Evolutionary conservation across 2,888 invertebrate genomes (phyloP), one percentile per base, ranked within the genome.

Genomic region (Bombylius major): DNA sequence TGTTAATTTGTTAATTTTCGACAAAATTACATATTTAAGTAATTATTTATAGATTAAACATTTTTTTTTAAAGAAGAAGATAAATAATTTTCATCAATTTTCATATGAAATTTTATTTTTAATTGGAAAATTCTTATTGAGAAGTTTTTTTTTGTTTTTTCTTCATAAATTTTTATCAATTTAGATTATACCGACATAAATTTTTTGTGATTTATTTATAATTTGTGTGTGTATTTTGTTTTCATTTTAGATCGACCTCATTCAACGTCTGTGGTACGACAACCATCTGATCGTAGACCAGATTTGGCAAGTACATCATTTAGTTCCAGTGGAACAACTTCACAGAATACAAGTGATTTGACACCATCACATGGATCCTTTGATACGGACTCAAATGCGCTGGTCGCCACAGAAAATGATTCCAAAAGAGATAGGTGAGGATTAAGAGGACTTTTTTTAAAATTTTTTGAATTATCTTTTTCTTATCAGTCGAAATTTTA

Each of bases 281-380:
- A 74, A 57, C 73, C 72, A 23, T 73, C 73, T 58, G 73, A 74
- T 64, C 70, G 73, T 56, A 64, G 72, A 59, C 69, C 73, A 60
- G 73, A 74, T 67, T 69, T 65, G 56, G 63, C 63, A 31, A 73
- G 69, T 62, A 63, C 68, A 56, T 67, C 70, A 39, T 57, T 68
- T 55, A 67, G 66, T 42, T 68, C 70, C 47, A 69, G 67, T 65
- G 65, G 55, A 47, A 42, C 53, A 56, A 36, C 67, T 56, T 65
- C 65, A 51, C 63, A 64, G 54, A 61, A 61, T 56, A 56, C 60
- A 57, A 62, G 59, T 57, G 63, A 65, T 42, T 56, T 58, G 39
- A 63, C 36, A 65, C 60, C 67, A 62, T 60, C 70, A 65, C 61
- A 68, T 42, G 39, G 39, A 62, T 65, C 64, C 42, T 52, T 62